phyloP scores from a whole-genome alignment of 2,113 vertebrate species.

The Lutjanus erythropterus region DNA sequence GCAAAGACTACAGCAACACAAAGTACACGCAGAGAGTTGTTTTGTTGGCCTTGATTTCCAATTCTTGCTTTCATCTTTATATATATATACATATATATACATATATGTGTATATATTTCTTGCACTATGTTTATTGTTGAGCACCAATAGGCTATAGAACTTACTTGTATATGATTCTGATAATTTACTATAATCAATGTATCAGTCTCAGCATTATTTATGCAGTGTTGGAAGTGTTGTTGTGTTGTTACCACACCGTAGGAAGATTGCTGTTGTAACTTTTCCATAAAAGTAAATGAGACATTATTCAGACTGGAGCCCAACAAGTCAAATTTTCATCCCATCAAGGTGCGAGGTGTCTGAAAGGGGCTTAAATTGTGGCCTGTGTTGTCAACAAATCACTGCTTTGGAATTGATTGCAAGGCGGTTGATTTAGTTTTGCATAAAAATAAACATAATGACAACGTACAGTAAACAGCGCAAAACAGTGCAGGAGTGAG shows the following conservation, averaged over 20 bases:
- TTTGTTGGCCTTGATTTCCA: no score
- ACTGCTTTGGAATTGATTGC: neutral
- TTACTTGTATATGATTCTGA: no score
- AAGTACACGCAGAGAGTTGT: neutral
- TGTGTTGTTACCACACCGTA: no score
- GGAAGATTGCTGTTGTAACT: neutral
- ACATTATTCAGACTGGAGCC: neutral
- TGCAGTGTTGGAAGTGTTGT: neutral
- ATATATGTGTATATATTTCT: no score
- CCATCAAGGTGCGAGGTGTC: conserved; percentile 2
- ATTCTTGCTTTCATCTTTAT: no score
- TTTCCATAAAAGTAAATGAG: neutral
- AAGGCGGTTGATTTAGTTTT: neutral
- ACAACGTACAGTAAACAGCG: conserved; percentile 1
- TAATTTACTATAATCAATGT: neutral
- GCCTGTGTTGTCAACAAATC: neutral
- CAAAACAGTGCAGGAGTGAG: neutral
- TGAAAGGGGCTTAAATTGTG: neutral
- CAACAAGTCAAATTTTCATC: neutral
- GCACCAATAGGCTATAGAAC: no score
- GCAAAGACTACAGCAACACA: neutral
- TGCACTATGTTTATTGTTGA: no score
- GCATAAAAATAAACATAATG: conserved; percentile 3
- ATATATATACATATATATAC: no score
- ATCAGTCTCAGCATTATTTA: neutral